Conservation (phyloP, 2,797 vertebrate species). For the Numenius phaeopus region DNA sequence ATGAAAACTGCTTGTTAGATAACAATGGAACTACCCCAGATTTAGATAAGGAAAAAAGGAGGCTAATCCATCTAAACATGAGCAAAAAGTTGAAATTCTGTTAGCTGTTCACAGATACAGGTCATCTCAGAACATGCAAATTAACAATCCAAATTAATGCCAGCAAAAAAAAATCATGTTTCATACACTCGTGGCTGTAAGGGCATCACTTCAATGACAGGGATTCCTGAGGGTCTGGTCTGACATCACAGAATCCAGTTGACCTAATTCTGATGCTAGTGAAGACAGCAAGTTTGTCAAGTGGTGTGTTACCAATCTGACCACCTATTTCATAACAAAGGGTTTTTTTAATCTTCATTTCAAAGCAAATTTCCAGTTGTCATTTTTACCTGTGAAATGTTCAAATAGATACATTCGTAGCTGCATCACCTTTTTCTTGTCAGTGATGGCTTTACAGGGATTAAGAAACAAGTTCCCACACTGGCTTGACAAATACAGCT, state of each 20-base stretch:
- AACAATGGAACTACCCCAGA: slow-evolving; percentile 34
- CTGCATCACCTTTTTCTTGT: background rate
- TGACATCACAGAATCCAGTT: background rate
- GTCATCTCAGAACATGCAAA: background rate
- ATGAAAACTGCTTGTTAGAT: slow-evolving; percentile 60
- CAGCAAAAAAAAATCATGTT: background rate
- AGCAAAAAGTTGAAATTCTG: background rate
- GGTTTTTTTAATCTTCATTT: background rate
- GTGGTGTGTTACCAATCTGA: background rate
- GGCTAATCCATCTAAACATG: slow-evolving; percentile 23
- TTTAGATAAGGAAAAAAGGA: background rate
- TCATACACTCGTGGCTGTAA: background rate
- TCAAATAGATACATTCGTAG: background rate
- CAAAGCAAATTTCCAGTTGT: background rate
- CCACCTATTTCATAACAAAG: background rate
- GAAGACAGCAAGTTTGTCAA: background rate
- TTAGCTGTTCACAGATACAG: background rate
- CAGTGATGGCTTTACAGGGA: fast-evolving
- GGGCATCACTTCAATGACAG: background rate
- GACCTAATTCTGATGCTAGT: background rate
- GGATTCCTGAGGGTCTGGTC: background rate
- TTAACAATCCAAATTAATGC: background rate
- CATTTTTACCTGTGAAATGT: background rate
- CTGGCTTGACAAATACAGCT: fast-evolving
- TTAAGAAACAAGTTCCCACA: background rate